Evolutionary conservation across 2,113 vertebrate genomes (phyloP).

Genomic region (Mionectes macconnelli): DNA sequence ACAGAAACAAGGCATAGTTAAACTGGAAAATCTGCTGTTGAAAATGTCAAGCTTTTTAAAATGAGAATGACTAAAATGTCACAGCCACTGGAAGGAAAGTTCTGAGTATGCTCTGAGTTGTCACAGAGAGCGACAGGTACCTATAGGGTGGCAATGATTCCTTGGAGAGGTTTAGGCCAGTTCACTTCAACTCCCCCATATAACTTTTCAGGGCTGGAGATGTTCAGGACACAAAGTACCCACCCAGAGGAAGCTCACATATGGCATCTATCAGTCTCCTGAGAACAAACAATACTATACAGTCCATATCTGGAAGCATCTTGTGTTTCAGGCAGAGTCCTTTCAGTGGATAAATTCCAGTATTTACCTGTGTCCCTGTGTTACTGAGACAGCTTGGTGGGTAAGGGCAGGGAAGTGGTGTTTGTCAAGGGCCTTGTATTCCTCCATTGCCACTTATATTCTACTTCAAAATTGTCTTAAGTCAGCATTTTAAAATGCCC

Average conservation of each 20-base stretch:
- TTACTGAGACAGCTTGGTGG: neutral
- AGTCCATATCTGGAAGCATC: neutral
- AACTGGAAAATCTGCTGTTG: neutral
- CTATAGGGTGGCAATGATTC: neutral
- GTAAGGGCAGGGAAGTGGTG: neutral
- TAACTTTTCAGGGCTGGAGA: neutral
- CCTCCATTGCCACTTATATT: neutral
- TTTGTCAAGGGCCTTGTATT: neutral
- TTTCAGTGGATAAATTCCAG: neutral
- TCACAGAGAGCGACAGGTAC: neutral
- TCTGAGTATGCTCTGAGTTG: neutral
- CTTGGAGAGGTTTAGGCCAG: neutral
- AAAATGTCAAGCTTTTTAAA: neutral
- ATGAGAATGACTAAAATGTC: neutral
- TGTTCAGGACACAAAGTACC: neutral
- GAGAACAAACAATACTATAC: neutral
- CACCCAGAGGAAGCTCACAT: neutral
- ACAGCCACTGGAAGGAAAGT: neutral
- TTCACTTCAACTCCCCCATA: neutral
- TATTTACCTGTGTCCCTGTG: neutral
- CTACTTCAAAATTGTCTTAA: neutral
- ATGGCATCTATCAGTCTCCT: accelerated
- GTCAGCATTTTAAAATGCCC: neutral
- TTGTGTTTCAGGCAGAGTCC: neutral
- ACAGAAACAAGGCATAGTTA: neutral